Evolutionary conservation across 2,888 invertebrate genomes (phyloP).

Genomic region (Dasysyrphus albostriatus): DNA sequence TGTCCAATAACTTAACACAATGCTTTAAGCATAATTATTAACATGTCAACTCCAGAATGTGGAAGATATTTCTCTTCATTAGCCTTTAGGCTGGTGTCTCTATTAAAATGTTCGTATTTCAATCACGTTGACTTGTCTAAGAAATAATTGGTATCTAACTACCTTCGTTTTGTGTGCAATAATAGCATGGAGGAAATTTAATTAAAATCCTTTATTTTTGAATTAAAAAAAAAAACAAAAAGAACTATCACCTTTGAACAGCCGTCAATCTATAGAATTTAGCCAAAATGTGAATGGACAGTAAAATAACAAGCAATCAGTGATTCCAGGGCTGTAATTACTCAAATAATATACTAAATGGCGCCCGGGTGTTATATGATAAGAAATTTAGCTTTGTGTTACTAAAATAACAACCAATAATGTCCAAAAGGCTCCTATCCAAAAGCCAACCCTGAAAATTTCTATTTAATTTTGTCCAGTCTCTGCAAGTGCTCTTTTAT

Average conservation of each 20-base stretch:
- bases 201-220: not conserved
- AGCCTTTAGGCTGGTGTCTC: not conserved
- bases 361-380: not conserved
- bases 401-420: too few species aligned
- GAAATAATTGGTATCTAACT: conserved; percentile 10
- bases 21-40: conserved; percentile 38
- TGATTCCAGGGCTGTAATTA: not conserved
- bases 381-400: too few species aligned
- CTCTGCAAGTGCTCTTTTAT: conserved; percentile 49
- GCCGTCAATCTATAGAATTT: not conserved
- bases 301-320: not conserved
- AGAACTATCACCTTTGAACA: not conserved
- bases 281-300: not conserved
- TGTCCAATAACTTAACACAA: conserved; percentile 20
- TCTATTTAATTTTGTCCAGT: conserved; percentile 11
- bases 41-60: conserved; percentile 62
- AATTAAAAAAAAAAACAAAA: not conserved
- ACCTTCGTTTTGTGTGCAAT: not conserved
- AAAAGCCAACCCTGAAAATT: not conserved
- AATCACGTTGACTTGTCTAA: conserved; percentile 7
- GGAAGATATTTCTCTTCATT: not conserved
- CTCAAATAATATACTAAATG: not conserved
- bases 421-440: too few species aligned
- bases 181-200: not conserved
- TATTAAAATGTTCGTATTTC: conserved; percentile 15